Conservation (phyloP, 2,797 vertebrate genomes). For the Premnoplex brunnescens region DNA sequence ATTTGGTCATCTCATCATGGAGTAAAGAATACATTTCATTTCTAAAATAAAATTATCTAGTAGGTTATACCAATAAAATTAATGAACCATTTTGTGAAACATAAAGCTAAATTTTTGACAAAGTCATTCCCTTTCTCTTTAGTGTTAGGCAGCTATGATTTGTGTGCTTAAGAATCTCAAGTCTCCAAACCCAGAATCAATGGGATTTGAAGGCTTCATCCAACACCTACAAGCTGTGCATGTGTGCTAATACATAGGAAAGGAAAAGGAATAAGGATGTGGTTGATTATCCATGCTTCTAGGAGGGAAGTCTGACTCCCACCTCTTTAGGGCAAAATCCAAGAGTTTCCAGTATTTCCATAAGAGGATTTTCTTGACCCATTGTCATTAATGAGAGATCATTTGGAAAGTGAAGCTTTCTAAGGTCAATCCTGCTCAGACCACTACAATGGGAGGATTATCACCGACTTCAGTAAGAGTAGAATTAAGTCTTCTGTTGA, state of each 20-base stretch:
- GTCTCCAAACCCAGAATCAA: not conserved
- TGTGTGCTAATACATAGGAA: not conserved
- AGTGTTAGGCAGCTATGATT: not conserved
- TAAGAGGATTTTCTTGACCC: constrained; percentile 1
- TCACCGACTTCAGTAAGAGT: not conserved
- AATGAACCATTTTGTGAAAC: not conserved
- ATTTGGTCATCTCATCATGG: not conserved
- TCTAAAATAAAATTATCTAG: not conserved
- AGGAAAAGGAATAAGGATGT: not conserved
- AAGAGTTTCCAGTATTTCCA: not conserved
- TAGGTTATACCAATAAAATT: not conserved
- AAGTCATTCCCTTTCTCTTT: not conserved
- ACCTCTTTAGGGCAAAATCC: not conserved
- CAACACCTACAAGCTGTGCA: not conserved
- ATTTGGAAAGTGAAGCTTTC: not conserved
- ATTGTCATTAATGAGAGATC: not conserved
- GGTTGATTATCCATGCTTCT: not conserved
- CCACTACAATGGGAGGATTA: not conserved
- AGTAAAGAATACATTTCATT: not conserved
- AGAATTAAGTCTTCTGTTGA: not conserved
- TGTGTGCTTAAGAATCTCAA: not conserved
- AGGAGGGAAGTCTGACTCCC: not conserved
- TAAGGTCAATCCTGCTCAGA: not conserved
- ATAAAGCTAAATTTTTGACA: not conserved
- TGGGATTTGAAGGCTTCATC: not conserved